Base-by-base conservation (phyloP, 2,797 vertebrate species). In the Distichodus sexfasciatus region DNA sequence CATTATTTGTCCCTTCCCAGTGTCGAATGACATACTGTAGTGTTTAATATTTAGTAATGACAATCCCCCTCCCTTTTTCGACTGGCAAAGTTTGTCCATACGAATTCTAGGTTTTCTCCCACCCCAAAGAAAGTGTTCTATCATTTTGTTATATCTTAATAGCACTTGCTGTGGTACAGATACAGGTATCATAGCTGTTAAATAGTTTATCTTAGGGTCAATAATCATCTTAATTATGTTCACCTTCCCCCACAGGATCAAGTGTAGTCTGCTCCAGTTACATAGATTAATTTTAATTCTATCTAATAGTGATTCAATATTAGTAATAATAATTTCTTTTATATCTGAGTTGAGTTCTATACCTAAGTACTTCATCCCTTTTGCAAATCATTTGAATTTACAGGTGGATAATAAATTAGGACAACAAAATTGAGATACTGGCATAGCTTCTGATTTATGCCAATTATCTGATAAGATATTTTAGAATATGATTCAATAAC, bases 151-250 rank as follows among this genome's bases (percentile, higher is more conserved):
- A n/a, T n/a, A n/a, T n/a, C n/a, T n/a, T n/a, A n/a, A n/a, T n/a
- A n/a, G n/a, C n/a, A n/a, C n/a, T n/a, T n/a, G n/a, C n/a, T n/a
- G n/a, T n/a, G n/a, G n/a, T n/a, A n/a, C n/a, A n/a, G n/a, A n/a
- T n/a, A n/a, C n/a, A n/a, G n/a, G n/a, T n/a, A n/a, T n/a, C n/a
- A n/a, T n/a, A n/a, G n/a, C n/a, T n/a, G n/a, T n/a, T n/a, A n/a
- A n/a, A n/a, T n/a, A n/a, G n/a, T n/a, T n/a, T n/a, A n/a, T n/a
- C n/a, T n/a, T n/a, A n/a, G n/a, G n/a, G n/a, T n/a, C n/a, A n/a
- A n/a, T n/a, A n/a, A n/a, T 4, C 43, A 73, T 73, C 47, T 70
- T 71, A 12, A 74, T 69, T 15, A 73, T 43, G 51, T 66, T 54
- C 2, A 70, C 38, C 19, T 74, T 77, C 1, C 29, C 47, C 66